These are phyloP conservation scores for Platycheirus rosarum DNA, from an alignment of 2,888 invertebrate genomes.

Conservation along the genomic window DNA sequence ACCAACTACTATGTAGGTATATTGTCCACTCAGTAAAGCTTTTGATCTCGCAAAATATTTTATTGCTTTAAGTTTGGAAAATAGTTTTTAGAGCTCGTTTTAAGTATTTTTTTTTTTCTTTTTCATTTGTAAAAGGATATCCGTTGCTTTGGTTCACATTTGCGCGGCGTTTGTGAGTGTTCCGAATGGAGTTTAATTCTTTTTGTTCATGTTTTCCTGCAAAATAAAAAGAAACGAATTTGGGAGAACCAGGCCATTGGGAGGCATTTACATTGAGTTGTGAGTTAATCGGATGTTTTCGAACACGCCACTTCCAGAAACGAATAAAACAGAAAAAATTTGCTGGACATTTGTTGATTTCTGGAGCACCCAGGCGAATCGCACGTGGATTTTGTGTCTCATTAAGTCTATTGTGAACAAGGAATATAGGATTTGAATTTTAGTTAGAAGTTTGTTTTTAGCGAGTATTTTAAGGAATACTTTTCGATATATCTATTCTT, in stretches of 20 bases:
- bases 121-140: conserved; percentile 48
- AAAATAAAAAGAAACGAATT: conserved; percentile 2
- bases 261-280: conserved; percentile 36
- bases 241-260: conserved; percentile 40
- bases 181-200: conserved; percentile 36
- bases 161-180: conserved; percentile 39
- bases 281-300: conserved; percentile 56
- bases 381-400: too few relatives aligned
- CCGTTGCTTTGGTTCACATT: conserved; percentile 48
- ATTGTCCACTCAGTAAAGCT: conserved; percentile 61
- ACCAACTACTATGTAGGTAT: conserved; percentile 38
- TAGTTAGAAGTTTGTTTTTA: too few relatives aligned
- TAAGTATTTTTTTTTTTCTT: conserved; percentile 15
- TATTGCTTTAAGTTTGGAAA: conserved; percentile 69
- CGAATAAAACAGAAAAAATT: background rate
- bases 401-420: too few relatives aligned
- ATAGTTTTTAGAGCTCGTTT: conserved; percentile 51
- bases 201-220: background rate
- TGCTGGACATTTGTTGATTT: conserved; percentile 31
- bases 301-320: conserved; percentile 49
- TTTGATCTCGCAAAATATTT: conserved; percentile 70
- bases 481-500: too few relatives aligned
- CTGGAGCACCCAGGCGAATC: conserved; percentile 5
- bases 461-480: too few relatives aligned
- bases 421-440: too few relatives aligned